Percentiles rank a stretch among this genome's conserved stretches.
These are phyloP conservation scores for Aethes cnicana DNA, from an alignment of 2,888 invertebrate species.

Conservation along the genomic window DNA sequence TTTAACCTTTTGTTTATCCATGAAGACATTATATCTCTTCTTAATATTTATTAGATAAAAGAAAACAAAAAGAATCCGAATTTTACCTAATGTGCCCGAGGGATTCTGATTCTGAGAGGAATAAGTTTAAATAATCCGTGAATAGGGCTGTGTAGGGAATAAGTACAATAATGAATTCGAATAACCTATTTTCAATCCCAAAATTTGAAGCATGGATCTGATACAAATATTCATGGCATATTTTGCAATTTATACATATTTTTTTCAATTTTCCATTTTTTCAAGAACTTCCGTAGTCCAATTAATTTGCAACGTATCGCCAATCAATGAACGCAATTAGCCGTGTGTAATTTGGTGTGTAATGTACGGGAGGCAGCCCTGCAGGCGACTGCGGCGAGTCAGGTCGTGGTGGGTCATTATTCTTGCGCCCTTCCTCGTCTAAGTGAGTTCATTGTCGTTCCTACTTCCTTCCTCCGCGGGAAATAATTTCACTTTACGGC, in stretches of 20 bases:
- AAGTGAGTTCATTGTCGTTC: conserved; percentile 70
- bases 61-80: conserved; percentile 47
- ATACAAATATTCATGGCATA: too few species aligned
- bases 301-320: too few species aligned
- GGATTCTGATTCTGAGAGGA: conserved; percentile 58
- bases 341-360: conserved; percentile 2
- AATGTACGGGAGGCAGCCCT: conserved; percentile 26
- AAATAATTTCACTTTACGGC: conserved; percentile 67
- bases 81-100: conserved; percentile 51
- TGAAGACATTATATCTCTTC: too few species aligned
- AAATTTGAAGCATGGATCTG: too few species aligned
- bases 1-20: too few species aligned
- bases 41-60: conserved; percentile 39
- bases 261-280: too few species aligned
- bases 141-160: conserved; percentile 22
- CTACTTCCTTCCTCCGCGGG: conserved; percentile 65
- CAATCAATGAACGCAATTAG: conserved; percentile 14
- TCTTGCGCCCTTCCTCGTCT: conserved; percentile 61
- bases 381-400: conserved; percentile 13
- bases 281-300: too few species aligned
- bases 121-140: conserved; percentile 64
- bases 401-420: conserved; percentile 57
- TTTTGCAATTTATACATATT: too few species aligned
- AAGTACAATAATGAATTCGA: too few species aligned
- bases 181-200: too few species aligned